Evolutionary conservation across 2,888 invertebrate genomes (phyloP), one percentile per base, ranked within the genome.

Genomic region (Thymelicus lineola): DNA sequence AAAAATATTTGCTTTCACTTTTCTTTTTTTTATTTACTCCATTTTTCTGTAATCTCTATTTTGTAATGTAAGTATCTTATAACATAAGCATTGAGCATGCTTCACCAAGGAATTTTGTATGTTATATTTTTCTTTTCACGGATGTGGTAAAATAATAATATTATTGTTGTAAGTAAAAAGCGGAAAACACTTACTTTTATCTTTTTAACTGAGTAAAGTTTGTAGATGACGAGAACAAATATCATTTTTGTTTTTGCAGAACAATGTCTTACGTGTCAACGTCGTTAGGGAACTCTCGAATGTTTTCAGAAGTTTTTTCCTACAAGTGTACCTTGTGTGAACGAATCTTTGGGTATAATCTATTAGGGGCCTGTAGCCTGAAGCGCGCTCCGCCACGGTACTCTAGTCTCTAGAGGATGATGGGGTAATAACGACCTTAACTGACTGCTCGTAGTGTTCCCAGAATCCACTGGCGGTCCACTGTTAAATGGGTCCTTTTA

Each of bases 281-380:
- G 53, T 20, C 53, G 53, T 53, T 53, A 50, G 7, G 48, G 15
- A 17, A 50, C 50, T 50, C 17, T 50, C 50, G 7, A 50, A 50
- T 17, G 17, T 50, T 50, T 42, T 50, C 3, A 14, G 50, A 50
- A 50, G 17, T 50, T 17, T 53, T 53, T 28, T 28, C 28, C 28
- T 53, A 20, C 20, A 53, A 53, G 12, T 53, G 53, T 53, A 53
- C 20, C 20, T 12, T 10, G 53, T 7, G 20, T 53, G 20, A 20
- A 53, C 20, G 53, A 53, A 53, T 20, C 53, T 6, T 20, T 12
- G 53, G 7, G 1, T 53, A 17, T 20, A 53, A 53, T 12, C 0
- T 20, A 50, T 50, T 50, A 50, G 50, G 50, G 50, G 15, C 20
- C 53, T 12, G 20, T 20, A 42, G 9, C 42, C 42, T 42, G 42